phyloP scores from a whole-genome alignment of 2,888 invertebrate species.

The Cenopis cana region DNA sequence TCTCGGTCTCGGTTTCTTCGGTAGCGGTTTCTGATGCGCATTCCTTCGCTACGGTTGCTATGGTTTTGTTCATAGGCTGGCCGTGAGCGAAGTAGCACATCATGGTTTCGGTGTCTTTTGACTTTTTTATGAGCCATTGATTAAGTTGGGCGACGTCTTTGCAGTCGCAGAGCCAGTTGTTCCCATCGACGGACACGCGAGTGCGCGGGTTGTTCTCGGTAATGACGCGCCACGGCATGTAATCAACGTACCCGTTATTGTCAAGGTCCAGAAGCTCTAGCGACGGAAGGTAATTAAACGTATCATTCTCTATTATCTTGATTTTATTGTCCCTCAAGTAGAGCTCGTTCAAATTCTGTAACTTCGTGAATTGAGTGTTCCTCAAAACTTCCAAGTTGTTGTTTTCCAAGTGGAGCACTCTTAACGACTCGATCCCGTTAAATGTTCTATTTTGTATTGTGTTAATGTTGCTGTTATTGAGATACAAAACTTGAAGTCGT shows the following conservation, averaged over 20 bases:
- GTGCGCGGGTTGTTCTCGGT: slow-evolving; percentile 88
- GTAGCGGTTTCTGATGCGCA: slow-evolving; percentile 88
- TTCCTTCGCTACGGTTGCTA: slow-evolving; percentile 77
- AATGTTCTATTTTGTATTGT: slow-evolving; percentile 92
- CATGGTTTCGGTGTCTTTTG: slow-evolving; percentile 87
- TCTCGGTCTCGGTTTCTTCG: slow-evolving; percentile 85
- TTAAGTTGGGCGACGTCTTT: slow-evolving; percentile 88
- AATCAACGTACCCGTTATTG: slow-evolving; percentile 91
- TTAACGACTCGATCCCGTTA: slow-evolving; percentile 90
- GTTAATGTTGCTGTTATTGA: slow-evolving; percentile 91
- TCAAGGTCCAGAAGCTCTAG: slow-evolving; percentile 90
- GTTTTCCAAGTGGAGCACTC: slow-evolving; percentile 91
- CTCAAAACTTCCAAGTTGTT: slow-evolving; percentile 89
- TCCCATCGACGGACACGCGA: slow-evolving; percentile 89
- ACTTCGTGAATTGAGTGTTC: slow-evolving; percentile 91
- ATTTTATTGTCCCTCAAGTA: slow-evolving; percentile 92
- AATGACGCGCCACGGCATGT: slow-evolving; percentile 90
- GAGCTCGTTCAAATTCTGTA: slow-evolving; percentile 90
- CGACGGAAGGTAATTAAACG: slow-evolving; percentile 90
- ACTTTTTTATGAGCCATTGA: slow-evolving; percentile 89
- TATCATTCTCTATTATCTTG: slow-evolving; percentile 89
- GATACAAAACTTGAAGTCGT: slow-evolving; percentile 90
- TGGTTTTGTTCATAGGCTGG: slow-evolving; percentile 80
- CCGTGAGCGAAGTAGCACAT: slow-evolving; percentile 87
- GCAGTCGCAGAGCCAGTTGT: slow-evolving; percentile 94